Evolutionary conservation across 92 coral and sea anemone species (phyloP), one percentile per base, ranked within the genome.

Genomic region (Meandrina meandrites): DNA sequence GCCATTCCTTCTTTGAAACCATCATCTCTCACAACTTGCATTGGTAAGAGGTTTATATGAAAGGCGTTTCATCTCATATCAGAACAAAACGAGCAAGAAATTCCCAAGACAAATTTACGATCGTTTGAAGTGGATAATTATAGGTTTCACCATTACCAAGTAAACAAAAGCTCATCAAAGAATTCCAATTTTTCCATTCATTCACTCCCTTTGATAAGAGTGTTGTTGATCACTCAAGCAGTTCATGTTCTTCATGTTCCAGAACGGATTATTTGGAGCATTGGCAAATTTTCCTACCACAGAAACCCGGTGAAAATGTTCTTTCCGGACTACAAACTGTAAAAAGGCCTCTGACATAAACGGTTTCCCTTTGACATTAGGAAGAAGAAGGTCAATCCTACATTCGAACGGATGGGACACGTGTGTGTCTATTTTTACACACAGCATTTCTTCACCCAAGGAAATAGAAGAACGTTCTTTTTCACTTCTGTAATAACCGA

Each of bases 161-260:
- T 77, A 60, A 84, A 85, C 88, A 76, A 64, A 78, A 45, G 77
- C 76, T 78, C 66, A n/a, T 57, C 83, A 40, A 76, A 62, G 37
- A 67, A 31, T 37, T 19, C 82, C 18, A 77, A 50, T n/a, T 84
- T 83, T 84, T 76, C 32, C 53, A 84, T 71, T 27, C 53, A 84
- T 71, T 27, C 36, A 48, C 32, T 71, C 18, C 53, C 56, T 68
- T 74, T 84, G 87, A 84, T 74, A 74, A 75, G 28, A 57, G 80
- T 60, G 57, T 74, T 84, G 58, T 35, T 84, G 87, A 84, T 40
- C 79, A 84, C 87, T 53, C 87, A 75, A 82, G 68, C 86, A 70
- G 31, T 73, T 84, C 27, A 73, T 73, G 78, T 73, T 73, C 24
- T 28, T 22, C n/a, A n/a, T n/a, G n/a, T n/a, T n/a, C n/a, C n/a